These are phyloP conservation scores for Ascaphus truei DNA, from an alignment of 2,113 vertebrate species.

Conservation along the genomic window DNA sequence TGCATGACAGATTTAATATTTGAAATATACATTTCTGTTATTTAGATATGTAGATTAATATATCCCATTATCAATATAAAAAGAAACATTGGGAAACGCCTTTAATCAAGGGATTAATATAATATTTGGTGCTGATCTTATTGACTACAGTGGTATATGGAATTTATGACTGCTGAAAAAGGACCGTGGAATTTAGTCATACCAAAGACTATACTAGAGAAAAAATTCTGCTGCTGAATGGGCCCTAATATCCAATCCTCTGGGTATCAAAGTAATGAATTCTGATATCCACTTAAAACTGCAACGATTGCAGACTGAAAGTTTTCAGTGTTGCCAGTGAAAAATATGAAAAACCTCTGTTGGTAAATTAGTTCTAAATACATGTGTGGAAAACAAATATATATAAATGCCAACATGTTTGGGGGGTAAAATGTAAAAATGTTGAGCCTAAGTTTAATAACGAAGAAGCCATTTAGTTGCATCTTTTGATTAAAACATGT, in stretches of 20 bases:
- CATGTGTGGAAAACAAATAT: too few relatives aligned
- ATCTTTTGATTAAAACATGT: too few relatives aligned
- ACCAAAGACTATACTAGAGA: conserved; percentile 69
- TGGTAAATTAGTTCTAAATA: conserved; percentile 23
- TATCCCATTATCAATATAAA: conserved; percentile 68
- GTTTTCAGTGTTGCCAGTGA: background rate
- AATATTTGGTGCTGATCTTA: conserved; percentile 77
- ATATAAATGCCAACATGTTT: too few relatives aligned
- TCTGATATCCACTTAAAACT: conserved; percentile 38
- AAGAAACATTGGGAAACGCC: conserved; percentile 59
- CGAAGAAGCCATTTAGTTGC: too few relatives aligned
- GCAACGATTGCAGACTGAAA: conserved; percentile 20
- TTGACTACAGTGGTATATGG: conserved; percentile 76
- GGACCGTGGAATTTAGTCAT: conserved; percentile 72
- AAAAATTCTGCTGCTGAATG: conserved; percentile 67
- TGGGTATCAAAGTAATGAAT: conserved; percentile 49
- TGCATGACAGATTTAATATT: conserved; percentile 70
- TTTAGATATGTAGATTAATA: conserved; percentile 72
- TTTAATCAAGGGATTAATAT: conserved; percentile 71
- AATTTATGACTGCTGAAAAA: conserved; percentile 74
- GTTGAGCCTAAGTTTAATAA: too few relatives aligned
- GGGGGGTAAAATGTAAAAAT: too few relatives aligned
- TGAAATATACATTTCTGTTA: conserved; percentile 64
- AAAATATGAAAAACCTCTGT: background rate
- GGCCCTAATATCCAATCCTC: conserved; percentile 55